A percentile compares a stretch with the other conserved stretches of the same genome.
Conservation (phyloP, 2,797 vertebrate species). For the Eurystomus glaucurus region DNA sequence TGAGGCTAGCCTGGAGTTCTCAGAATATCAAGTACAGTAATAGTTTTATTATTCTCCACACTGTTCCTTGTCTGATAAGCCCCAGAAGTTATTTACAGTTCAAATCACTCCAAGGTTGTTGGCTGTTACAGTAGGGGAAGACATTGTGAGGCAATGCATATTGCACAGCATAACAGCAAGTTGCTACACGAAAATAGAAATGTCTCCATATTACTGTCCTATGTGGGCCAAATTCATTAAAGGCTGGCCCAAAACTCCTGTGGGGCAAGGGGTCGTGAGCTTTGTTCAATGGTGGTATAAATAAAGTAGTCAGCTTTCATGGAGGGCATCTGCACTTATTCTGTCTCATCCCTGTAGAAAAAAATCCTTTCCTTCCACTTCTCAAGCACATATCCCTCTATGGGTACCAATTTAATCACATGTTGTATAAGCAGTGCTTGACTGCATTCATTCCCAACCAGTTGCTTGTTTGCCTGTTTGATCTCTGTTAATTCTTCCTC, state of each 20-base stretch:
- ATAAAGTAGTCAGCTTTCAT: background rate
- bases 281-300: background rate
- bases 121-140: background rate
- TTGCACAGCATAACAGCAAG: background rate
- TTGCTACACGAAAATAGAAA: background rate
- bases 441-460: background rate
- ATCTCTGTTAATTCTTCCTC: background rate
- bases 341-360: background rate
- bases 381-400: background rate
- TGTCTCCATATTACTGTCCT: background rate
- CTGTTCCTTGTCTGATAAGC: conserved; percentile 51
- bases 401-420: background rate
- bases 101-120: conserved; percentile 49
- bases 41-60: conserved; percentile 58
- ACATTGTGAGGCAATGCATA: conserved; percentile 32
- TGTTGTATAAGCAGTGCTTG: background rate
- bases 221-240: background rate
- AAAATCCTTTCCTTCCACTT: background rate
- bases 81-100: conserved; percentile 65
- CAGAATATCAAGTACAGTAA: conserved; percentile 44
- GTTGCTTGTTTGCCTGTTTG: background rate
- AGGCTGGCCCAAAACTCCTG: background rate
- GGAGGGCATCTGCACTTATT: background rate
- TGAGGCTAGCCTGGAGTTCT: conserved; percentile 63
- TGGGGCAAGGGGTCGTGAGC: background rate